Evolutionary conservation across 2,888 invertebrate genomes (phyloP).

Genomic region (Bombylius major): DNA sequence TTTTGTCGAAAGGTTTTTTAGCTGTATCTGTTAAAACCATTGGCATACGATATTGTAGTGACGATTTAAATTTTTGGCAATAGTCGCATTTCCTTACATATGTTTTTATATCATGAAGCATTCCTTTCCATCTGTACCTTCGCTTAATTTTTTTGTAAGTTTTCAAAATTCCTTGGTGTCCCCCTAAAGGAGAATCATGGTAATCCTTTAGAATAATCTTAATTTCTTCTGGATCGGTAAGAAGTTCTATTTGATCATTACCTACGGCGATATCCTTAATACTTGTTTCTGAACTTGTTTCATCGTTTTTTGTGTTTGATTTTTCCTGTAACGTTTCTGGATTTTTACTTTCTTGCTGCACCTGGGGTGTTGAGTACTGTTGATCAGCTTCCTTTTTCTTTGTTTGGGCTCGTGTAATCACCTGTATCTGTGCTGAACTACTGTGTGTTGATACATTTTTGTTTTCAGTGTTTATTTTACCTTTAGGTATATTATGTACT

Average conservation of each 20-base stretch:
- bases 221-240: not conserved
- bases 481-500: too few relatives aligned
- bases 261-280: not conserved
- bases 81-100: not conserved
- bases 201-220: not conserved
- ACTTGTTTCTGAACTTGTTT: too few relatives aligned
- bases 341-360: not conserved
- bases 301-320: too few relatives aligned
- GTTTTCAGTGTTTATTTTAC: too few relatives aligned
- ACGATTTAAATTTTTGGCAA: not conserved
- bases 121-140: not conserved
- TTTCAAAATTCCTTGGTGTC: not conserved
- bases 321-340: too few relatives aligned
- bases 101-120: not conserved
- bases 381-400: not conserved
- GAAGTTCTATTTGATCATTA: not conserved
- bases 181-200: not conserved
- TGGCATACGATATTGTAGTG: not conserved
- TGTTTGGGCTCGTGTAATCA: not conserved
- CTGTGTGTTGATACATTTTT: too few relatives aligned
- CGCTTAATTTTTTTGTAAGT: not conserved
- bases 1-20: not conserved
- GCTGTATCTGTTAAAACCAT: not conserved
- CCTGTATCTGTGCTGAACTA: not conserved
- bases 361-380: not conserved